A percentile compares a stretch with the other conserved stretches of the same genome.
Conservation (phyloP, 1,140 invertebrate genomes). For the Aphaenogaster ashmeadi region DNA sequence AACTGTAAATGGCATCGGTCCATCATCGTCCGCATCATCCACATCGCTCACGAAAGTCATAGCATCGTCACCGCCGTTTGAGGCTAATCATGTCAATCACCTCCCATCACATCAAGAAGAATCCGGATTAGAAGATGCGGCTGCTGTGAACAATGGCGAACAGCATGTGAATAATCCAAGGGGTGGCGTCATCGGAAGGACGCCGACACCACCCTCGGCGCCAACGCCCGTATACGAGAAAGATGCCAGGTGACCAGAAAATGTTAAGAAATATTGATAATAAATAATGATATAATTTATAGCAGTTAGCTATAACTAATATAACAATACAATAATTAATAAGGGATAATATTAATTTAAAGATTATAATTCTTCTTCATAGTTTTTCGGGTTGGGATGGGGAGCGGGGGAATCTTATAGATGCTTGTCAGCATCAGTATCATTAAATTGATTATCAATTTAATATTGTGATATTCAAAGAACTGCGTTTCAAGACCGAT, state of each 20-base stretch:
- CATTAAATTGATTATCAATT: too few species aligned
- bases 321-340: neutral
- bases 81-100: conserved; percentile 12
- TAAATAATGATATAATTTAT: neutral
- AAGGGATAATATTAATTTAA: neutral
- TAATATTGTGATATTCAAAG: too few species aligned
- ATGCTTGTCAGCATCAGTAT: too few species aligned
- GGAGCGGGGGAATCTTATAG: too few species aligned
- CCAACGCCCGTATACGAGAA: conserved; percentile 76
- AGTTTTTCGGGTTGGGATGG: too few species aligned
- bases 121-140: conserved; percentile 4
- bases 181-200: conserved; percentile 82
- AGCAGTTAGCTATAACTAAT: neutral
- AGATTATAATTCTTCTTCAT: neutral
- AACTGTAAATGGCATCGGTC: conserved; percentile 66
- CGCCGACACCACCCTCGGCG: conserved; percentile 79
- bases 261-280: neutral
- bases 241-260: conserved; percentile 61
- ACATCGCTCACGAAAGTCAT: conserved; percentile 31
- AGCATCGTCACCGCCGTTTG: conserved; percentile 19
- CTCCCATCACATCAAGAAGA: conserved; percentile 53
- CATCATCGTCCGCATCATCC: neutral
- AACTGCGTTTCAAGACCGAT: too few species aligned
- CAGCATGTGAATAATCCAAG: conserved; percentile 77
- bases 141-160: neutral